Evolutionary conservation across 1,140 invertebrate species (phyloP), one percentile per base, ranked within the genome.

Genomic region (Euura saliciscinereae): DNA sequence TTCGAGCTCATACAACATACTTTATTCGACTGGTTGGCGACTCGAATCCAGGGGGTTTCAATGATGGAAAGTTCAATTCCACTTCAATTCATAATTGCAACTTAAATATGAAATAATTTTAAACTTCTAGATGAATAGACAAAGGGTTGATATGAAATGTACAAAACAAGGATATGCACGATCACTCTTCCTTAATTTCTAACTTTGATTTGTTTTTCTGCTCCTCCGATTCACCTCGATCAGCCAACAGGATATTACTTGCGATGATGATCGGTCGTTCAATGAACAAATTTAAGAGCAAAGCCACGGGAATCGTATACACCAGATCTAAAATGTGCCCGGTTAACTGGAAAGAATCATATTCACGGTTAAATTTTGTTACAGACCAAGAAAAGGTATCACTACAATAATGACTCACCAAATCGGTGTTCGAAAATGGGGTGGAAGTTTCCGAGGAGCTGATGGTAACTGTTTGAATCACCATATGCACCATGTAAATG

Each of bases 401-500:
- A 59, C 43, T 45, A 13, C 10, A 46, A 8, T 10, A 59, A 65
- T 10, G 45, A 65, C 74, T 74, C 46, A 78, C 75, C 3, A 67
- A 43, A 4, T 10, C 2, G 13, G 51, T 59, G n/a, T 75, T 68
- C 10, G 51, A 43, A 69, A 77, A 75, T 13, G 75, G 75, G 7
- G 2, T 3, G 8, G 75, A 28, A 4, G 66, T 66, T 42, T 75
- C 73, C 1, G 43, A 2, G 5, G 72, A 59, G 45, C 7, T 45
- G 2, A 73, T 43, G 66, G 66, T 70, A 6, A 75, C 68, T 8
- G 43, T 13, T 72, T 75, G 73, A 43, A 83, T 59, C 0, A 78
- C 70, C 1, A 79, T 66, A 68, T 92, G 91, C 3, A 90, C 81
- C 4, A 93, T 80, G 78, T 92, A 92, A 28, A 89, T 85, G 68